Evolutionary conservation across 2,797 vertebrate species (phyloP).

Genomic region (Sebastes dallii): DNA sequence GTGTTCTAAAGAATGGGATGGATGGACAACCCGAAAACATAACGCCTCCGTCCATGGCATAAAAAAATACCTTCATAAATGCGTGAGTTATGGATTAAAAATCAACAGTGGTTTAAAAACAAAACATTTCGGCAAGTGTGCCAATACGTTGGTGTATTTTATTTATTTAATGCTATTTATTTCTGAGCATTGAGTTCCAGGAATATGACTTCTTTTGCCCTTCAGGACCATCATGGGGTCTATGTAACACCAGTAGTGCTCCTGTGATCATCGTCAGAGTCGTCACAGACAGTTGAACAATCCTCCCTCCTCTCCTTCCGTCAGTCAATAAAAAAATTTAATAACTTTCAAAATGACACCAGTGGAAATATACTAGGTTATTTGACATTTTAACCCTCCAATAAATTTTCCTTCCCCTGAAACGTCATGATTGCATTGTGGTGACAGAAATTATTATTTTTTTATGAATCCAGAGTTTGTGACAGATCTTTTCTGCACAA

Average conservation of each 20-base stretch:
- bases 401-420: not conserved
- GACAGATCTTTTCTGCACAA: not conserved
- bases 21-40: too few species aligned
- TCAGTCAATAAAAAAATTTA: not conserved
- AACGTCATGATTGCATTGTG: not conserved
- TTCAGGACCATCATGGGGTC: not conserved
- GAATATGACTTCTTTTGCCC: not conserved
- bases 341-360: not conserved
- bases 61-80: not conserved
- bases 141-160: not conserved
- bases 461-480: not conserved
- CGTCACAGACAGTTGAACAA: not conserved
- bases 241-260: not conserved
- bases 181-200: not conserved
- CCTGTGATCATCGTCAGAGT: not conserved
- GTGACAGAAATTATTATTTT: not conserved
- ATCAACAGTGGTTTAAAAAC: too few species aligned
- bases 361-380: not conserved
- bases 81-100: not conserved
- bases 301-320: not conserved
- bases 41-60: too few species aligned
- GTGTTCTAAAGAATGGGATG: too few species aligned
- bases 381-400: not conserved
- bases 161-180: too few species aligned
- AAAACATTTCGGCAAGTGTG: not conserved